These are phyloP conservation scores for Eulemur rubriventer DNA, from an alignment of 2,797 vertebrate species.

Conservation along the genomic window DNA sequence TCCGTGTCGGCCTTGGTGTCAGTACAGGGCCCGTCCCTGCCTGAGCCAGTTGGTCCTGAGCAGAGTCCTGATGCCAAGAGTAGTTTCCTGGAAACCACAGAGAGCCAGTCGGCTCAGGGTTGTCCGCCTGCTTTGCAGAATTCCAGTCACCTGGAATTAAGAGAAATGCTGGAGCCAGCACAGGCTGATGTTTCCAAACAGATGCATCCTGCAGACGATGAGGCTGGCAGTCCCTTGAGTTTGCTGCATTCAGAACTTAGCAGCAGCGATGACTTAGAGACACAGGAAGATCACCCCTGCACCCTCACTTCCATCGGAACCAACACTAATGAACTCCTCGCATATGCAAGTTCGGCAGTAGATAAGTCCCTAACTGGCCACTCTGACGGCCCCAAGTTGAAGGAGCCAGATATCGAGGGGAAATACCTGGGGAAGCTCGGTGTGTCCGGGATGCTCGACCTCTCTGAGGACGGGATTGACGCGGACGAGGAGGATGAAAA, in stretches of 20 bases:
- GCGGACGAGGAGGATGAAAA: conserved; percentile 98
- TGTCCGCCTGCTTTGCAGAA: background rate
- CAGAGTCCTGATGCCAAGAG: conserved; percentile 26
- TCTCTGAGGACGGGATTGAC: conserved; percentile 92
- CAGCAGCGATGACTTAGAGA: conserved; percentile 71
- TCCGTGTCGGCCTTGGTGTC: conserved; percentile 56
- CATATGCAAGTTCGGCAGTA: conserved; percentile 73
- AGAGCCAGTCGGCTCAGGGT: conserved; percentile 30
- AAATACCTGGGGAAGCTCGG: conserved; percentile 93
- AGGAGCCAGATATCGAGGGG: conserved; percentile 96
- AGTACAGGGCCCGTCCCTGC: conserved; percentile 50
- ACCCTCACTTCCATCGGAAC: conserved; percentile 84
- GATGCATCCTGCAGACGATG: conserved; percentile 42
- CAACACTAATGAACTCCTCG: conserved; percentile 81
- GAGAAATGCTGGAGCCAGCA: conserved; percentile 29
- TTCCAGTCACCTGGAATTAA: conserved; percentile 24
- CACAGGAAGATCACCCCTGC: conserved; percentile 70
- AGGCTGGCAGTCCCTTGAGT: conserved; percentile 59
- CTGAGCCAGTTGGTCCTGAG: conserved; percentile 28
- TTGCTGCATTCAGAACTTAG: conserved; percentile 61
- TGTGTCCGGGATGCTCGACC: conserved; percentile 83
- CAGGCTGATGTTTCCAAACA: conserved; percentile 7
- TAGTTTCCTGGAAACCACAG: conserved; percentile 47
- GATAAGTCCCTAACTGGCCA: conserved; percentile 88
- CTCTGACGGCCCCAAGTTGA: conserved; percentile 90